Percentiles rank a stretch among this genome's conserved stretches.
phyloP scores from a whole-genome alignment of 2,888 invertebrate genomes.

The Caenorhabditis macrosperma region DNA sequence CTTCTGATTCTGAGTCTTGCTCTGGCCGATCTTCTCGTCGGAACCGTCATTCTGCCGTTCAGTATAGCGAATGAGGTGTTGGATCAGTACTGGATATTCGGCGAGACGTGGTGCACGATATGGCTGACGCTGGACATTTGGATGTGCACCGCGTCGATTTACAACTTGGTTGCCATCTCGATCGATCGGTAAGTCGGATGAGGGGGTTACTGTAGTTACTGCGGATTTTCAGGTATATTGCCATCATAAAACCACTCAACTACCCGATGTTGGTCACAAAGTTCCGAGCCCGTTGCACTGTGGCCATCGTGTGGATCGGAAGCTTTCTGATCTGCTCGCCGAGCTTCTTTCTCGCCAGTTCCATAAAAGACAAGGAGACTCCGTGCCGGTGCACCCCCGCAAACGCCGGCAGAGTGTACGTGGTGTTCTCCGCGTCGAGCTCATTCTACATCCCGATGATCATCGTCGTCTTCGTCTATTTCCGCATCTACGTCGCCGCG shows the following conservation, averaged over 20 bases:
- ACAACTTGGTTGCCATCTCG: conserved; percentile 95
- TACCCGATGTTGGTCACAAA: conserved; percentile 90
- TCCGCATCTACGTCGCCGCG: conserved; percentile 95
- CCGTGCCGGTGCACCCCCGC: conserved; percentile 88
- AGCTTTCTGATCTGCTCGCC: conserved; percentile 97
- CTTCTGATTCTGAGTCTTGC: conserved; percentile 96
- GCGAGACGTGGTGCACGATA: conserved; percentile 89
- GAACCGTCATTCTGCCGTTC: conserved; percentile 94
- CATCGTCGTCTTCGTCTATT: conserved; percentile 98
- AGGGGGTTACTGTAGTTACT: no score
- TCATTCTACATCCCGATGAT: conserved; percentile 98
- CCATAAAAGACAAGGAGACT: conserved; percentile 70
- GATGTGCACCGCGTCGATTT: conserved; percentile 98
- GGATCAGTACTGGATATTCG: conserved; percentile 92
- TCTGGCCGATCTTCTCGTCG: conserved; percentile 93
- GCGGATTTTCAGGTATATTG: conserved; percentile 85
- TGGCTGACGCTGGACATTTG: conserved; percentile 98
- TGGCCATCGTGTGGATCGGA: conserved; percentile 90
- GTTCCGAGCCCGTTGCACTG: conserved; percentile 78
- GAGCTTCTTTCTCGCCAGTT: conserved; percentile 84
- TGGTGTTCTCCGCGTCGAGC: conserved; percentile 90
- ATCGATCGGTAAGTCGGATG: conserved; percentile 85
- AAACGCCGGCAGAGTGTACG: conserved; percentile 91
- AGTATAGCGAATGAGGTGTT: conserved; percentile 93
- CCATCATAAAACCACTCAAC: conserved; percentile 94